phyloP scores from a whole-genome alignment of 2,888 invertebrate species.

The Melieria omissa region DNA sequence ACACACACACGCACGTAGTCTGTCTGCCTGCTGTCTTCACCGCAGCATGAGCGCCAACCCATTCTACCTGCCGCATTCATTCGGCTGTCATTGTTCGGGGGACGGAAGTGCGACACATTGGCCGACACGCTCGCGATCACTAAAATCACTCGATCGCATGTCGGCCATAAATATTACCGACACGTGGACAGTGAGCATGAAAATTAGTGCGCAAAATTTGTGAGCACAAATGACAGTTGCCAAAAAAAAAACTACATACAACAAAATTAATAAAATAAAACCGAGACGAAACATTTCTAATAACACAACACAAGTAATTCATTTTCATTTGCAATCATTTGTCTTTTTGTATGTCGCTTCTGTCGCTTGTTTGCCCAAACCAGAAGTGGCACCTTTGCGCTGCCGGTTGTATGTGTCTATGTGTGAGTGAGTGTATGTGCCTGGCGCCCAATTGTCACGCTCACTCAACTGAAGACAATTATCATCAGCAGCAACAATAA shows the following conservation, averaged over 20 bases:
- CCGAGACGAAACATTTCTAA: too few relatives aligned
- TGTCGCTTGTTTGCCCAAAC: background rate
- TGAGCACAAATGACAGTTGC: too few relatives aligned
- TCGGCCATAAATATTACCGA: too few relatives aligned
- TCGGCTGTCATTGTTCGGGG: background rate
- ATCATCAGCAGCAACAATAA: constrained; percentile 17
- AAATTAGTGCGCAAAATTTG: too few relatives aligned
- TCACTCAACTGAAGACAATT: constrained; percentile 30
- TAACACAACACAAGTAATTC: background rate
- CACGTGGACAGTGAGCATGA: too few relatives aligned
- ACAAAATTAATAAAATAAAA: too few relatives aligned
- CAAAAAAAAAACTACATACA: too few relatives aligned
- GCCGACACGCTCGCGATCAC: too few relatives aligned
- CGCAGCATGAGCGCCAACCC: background rate
- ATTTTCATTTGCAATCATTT: background rate
- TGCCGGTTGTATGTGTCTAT: background rate
- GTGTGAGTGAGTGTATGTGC: background rate
- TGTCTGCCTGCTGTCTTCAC: too few relatives aligned
- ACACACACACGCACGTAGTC: too few relatives aligned
- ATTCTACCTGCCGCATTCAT: background rate
- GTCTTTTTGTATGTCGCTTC: background rate
- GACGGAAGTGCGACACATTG: background rate
- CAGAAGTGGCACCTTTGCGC: background rate
- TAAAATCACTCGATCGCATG: too few relatives aligned
- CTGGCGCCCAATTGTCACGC: constrained; percentile 34